These are phyloP conservation scores for Galago senegalensis DNA, from an alignment of 2,797 vertebrate genomes.

Conservation along the genomic window DNA sequence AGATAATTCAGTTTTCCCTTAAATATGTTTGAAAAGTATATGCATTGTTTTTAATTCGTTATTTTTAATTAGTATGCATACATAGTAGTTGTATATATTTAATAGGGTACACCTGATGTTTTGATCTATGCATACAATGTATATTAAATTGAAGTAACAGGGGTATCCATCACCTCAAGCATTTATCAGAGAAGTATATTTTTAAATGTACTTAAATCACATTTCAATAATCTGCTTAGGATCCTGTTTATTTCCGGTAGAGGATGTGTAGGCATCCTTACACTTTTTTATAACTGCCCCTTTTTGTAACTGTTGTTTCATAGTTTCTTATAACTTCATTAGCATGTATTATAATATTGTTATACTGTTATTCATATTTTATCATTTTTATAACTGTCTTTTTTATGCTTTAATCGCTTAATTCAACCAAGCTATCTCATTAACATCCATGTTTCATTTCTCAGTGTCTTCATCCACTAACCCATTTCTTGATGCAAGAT, in stretches of 20 bases:
- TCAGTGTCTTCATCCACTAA: neutral
- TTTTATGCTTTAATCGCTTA: neutral
- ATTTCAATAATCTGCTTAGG: conserved; percentile 7
- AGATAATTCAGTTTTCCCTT: neutral
- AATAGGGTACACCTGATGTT: neutral
- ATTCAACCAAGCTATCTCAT: neutral
- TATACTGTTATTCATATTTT: neutral
- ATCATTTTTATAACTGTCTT: neutral
- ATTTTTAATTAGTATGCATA: neutral
- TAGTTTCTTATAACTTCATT: neutral
- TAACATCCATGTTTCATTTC: conserved; percentile 29
- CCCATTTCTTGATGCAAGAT: neutral
- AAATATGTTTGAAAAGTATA: neutral
- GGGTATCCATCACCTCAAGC: neutral
- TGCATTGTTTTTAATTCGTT: neutral
- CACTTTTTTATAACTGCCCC: neutral
- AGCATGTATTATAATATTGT: neutral
- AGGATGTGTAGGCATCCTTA: neutral
- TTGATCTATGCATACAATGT: neutral
- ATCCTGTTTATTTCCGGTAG: neutral
- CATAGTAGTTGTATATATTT: neutral
- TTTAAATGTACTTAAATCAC: neutral
- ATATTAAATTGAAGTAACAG: neutral
- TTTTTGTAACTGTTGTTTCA: neutral
- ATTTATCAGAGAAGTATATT: neutral